Base-by-base conservation (phyloP, 2,888 invertebrate genomes). In the Tetranychus piercei region DNA sequence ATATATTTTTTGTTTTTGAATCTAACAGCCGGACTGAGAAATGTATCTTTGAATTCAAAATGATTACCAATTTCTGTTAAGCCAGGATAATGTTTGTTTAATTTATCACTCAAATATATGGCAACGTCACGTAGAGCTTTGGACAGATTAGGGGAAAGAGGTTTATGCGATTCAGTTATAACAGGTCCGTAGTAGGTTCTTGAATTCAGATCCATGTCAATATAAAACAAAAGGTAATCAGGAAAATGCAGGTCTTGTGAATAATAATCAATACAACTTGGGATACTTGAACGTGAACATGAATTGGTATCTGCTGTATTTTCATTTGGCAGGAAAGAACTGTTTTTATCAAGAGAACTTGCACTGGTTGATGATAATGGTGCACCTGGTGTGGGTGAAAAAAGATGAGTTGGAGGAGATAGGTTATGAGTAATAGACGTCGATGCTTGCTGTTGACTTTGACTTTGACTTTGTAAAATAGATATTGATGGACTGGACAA, bases 131-230 rank as follows among this genome's bases (percentile, higher is more conserved):
- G 43, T 7, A 71, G 20, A 9, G 20, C 6, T 18, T 20, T 11
- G 18, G n/a, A 45, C 5, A 71, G 20, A 71, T 34, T n/a, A 8
- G 44, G 71, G 9, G 34, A 23, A n/a, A 23, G 11, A 44, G 44
- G 18, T 44, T 18, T 23, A 20, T 11, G 18, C 9, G 11, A 11
- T 15, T 71, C 44, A 44, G 6, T n/a, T 8, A 23, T 1, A 11
- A 44, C 34, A 6, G 71, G 71, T 6, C 23, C 71, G 44, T 11
- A 71, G 44, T 15, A 71, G 44, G 44, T 44, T 43, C 45, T 11
- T 5, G 71, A 71, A n/a, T 71, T 43, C 6, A 44, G 71, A 71
- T 71, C 71, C n/a, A 71, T 43, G 43, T 71, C 71, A 45, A 71
- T 20, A 44, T 44, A 71, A 43, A 71, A 71, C 15, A 71, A 5